Conservation (phyloP, 2,888 invertebrate genomes). For the Drosophila kuntzei region DNA sequence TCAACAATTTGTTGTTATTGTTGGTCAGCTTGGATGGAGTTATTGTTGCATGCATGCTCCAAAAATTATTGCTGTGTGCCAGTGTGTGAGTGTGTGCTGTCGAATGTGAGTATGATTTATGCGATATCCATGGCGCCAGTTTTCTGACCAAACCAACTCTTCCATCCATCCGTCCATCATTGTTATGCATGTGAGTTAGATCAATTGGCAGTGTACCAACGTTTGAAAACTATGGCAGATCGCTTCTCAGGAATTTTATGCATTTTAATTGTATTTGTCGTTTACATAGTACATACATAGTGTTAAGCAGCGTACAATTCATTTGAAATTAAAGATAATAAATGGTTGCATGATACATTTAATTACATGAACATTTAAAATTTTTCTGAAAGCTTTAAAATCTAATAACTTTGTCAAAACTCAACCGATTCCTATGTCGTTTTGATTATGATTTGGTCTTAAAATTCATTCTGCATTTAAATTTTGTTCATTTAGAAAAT, state of each 20-base stretch:
- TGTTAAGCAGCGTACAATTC: background rate
- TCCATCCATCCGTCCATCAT: slow-evolving; percentile 28
- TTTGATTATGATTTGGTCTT: no score
- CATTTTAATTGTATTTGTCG: background rate
- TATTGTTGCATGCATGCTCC: slow-evolving; percentile 66
- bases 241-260: background rate
- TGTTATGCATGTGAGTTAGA: slow-evolving; percentile 30
- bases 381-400: no score
- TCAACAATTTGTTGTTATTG: slow-evolving; percentile 35
- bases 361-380: no score
- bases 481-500: no score
- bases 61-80: slow-evolving; percentile 43
- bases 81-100: slow-evolving; percentile 14
- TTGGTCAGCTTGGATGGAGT: slow-evolving; percentile 40
- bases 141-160: slow-evolving; percentile 36
- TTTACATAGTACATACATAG: background rate
- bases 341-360: no score
- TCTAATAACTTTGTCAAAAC: no score
- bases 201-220: slow-evolving; percentile 4
- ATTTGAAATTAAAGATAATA: no score
- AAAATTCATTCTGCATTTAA: no score
- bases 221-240: slow-evolving; percentile 12
- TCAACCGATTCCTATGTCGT: no score
- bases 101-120: slow-evolving; percentile 50
- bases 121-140: slow-evolving; percentile 55